Evolutionary conservation across 1,140 invertebrate genomes (phyloP).

Genomic region (Rhagoletis zephyria): DNA sequence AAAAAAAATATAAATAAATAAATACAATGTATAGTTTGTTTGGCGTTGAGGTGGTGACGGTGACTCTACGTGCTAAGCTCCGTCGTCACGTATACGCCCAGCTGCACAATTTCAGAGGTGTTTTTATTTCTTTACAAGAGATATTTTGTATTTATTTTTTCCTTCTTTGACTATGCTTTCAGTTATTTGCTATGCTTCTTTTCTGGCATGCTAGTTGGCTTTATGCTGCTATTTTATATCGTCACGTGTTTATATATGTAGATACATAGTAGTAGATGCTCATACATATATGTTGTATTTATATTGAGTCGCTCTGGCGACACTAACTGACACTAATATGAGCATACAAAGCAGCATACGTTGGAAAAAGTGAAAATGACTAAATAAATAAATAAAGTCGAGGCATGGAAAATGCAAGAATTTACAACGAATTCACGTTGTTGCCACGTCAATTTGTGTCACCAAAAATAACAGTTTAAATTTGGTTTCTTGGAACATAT

Average conservation of each 20-base stretch:
- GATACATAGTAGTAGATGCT: too few species aligned
- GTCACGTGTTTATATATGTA: slow-evolving; percentile 5
- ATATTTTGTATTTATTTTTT: background rate
- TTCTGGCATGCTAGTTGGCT: background rate
- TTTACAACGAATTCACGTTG: background rate
- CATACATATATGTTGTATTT: too few species aligned
- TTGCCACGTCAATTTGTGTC: background rate
- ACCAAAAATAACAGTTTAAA: slow-evolving; percentile 8
- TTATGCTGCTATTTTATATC: background rate
- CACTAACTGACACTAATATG: slow-evolving; percentile 16
- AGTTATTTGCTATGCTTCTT: background rate
- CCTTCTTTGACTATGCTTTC: background rate
- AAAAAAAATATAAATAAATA: background rate
- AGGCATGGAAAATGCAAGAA: background rate
- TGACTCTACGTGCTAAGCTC: background rate
- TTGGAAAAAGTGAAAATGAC: background rate
- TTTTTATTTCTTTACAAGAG: slow-evolving; percentile 37
- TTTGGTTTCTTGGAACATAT: background rate
- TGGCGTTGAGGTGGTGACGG: background rate
- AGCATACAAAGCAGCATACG: background rate
- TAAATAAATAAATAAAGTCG: background rate
- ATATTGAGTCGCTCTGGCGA: background rate
- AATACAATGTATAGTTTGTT: background rate
- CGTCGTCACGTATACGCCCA: slow-evolving; percentile 43
- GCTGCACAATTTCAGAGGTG: slow-evolving; percentile 23